Conservation (phyloP, 2,888 invertebrate species). For the Oligia strigilis region DNA sequence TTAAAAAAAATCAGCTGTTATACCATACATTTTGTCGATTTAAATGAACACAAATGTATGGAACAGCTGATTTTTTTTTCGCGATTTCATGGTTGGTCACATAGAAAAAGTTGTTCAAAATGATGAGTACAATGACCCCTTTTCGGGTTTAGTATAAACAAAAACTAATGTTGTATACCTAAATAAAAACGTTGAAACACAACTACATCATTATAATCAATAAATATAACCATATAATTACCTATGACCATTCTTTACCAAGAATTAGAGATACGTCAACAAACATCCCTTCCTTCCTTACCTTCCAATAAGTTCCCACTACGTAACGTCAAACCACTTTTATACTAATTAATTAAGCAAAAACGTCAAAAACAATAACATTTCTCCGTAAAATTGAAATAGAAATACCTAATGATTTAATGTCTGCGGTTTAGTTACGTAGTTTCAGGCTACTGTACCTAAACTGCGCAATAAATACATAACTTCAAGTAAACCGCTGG, state of each 20-base stretch:
- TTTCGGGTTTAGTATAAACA: no score
- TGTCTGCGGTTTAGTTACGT: conserved; percentile 22
- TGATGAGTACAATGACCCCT: no score
- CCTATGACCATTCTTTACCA: neutral
- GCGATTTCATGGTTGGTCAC: no score
- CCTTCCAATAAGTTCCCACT: neutral
- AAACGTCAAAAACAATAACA: conserved; percentile 12
- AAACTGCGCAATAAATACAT: conserved; percentile 25
- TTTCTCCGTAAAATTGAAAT: conserved; percentile 2
- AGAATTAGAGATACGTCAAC: neutral
- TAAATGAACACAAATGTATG: no score
- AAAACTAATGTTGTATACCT: no score
- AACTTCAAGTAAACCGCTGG: neutral
- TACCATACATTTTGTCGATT: no score
- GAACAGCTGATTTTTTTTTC: no score
- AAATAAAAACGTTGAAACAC: neutral
- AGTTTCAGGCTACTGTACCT: neutral
- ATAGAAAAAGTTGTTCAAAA: no score
- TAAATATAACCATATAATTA: neutral
- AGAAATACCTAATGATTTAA: conserved; percentile 14
- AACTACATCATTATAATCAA: neutral
- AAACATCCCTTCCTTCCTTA: neutral
- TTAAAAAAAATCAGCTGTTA: no score
- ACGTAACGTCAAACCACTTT: neutral
- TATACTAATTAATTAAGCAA: neutral